Conservation (phyloP, 92 coral and sea anemone species). For the Epizoanthus fatuus region DNA sequence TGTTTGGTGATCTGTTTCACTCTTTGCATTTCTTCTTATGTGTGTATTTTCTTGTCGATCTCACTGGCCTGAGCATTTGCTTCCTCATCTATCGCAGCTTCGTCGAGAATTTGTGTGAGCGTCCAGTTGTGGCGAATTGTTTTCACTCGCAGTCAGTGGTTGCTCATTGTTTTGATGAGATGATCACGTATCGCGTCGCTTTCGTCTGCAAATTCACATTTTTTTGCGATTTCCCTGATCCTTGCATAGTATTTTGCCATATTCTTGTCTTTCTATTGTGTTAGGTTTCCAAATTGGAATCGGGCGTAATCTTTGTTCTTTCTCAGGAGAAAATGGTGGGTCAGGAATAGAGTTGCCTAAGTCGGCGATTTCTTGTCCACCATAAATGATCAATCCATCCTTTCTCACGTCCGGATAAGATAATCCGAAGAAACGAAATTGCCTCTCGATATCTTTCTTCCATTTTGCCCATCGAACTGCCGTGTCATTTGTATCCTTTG, state of each 20-base stretch:
- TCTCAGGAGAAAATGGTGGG: conserved; percentile 21
- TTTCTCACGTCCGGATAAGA: conserved; percentile 20
- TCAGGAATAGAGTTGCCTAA: conserved; percentile 36
- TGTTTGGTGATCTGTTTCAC: no score
- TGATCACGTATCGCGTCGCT: conserved; percentile 36
- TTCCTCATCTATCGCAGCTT: neutral
- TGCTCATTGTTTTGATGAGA: conserved; percentile 39
- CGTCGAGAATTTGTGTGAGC: conserved; percentile 24
- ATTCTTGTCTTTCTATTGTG: conserved; percentile 14
- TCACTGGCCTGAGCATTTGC: no score
- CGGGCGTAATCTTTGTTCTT: conserved; percentile 44
- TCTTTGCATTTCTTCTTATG: no score
- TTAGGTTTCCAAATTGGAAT: conserved; percentile 31
- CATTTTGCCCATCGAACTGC: conserved; percentile 32
- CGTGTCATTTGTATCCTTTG: conserved; percentile 16
- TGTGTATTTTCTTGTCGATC: no score
- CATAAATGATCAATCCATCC: conserved; percentile 27
- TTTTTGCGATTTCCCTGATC: conserved; percentile 29
- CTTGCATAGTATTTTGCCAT: conserved; percentile 39
- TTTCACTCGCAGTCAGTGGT: conserved; percentile 19
- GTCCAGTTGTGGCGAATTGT: conserved; percentile 37
- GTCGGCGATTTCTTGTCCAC: conserved; percentile 49
- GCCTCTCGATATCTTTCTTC: conserved; percentile 28
- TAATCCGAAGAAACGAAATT: conserved; percentile 19
- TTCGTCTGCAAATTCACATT: conserved; percentile 19